Evolutionary conservation across 2,888 invertebrate genomes (phyloP), one percentile per base, ranked within the genome.

Genomic region (Ernsta delagoae): DNA sequence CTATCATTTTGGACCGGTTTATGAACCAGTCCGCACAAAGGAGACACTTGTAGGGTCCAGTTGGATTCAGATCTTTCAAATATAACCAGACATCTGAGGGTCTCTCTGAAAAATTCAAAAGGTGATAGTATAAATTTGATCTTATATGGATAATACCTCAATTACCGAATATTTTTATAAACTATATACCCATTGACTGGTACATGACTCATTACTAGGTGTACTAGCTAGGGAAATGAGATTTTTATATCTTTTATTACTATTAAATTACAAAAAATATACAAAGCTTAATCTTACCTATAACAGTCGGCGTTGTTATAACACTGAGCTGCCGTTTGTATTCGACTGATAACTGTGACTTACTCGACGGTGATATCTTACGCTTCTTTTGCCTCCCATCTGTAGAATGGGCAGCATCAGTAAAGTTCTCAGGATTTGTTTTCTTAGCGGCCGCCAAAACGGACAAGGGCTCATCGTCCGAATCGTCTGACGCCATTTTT

Each of bases 11-110:
- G 0, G 88, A 78, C 68, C 87, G 85, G 71, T 92, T 93, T 69
- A 92, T 88, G 70, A 94, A 94, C 90, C 93, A 94, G 70, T 92
- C 93, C 1, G 89, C 72, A 71, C 94, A 94, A 24, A 94, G 77
- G 70, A 93, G 79, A 70, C 94, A 94, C 72, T 89, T 92, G 71
- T 91, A 93, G 0, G 93, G 94, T 0, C 93, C 93, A 8, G 86
- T 78, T 4, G 87, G 84, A 69, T 89, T 93, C 6, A 94, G 78
- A 74, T 93, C 93, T 77, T 92, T 94, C n/a, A 92, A 73, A 73
- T 93, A 93, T 45, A 94, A 76, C 93, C 93, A 94, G 1, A 93
- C 93, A 76, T 94, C 93, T 3, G 80, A 65, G 0, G 93, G 93
- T 34, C 91, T 81, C 70, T 90, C 87, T 53, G n/a, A n/a, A 45